Percentiles rank a stretch among this genome's conserved stretches.
Conservation (phyloP, 2,113 vertebrate genomes). For the Rhizomys pruinosus region DNA sequence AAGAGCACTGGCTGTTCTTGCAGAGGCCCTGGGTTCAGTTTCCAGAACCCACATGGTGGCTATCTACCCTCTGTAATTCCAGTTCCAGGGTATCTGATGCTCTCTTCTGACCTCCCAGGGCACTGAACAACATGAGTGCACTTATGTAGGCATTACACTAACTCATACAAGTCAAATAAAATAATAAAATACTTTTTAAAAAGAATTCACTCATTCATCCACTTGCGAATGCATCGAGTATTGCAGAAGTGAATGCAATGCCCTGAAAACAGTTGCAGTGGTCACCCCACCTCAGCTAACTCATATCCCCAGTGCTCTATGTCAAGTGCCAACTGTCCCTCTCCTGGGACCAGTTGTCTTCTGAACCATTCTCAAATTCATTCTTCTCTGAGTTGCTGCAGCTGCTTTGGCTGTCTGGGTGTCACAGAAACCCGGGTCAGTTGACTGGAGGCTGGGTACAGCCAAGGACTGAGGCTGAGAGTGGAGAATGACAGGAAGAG, state of each 20-base stretch:
- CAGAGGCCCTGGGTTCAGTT: no score
- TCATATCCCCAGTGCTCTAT: fast-evolving
- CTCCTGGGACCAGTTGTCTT: not conserved
- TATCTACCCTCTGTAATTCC: no score
- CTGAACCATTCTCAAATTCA: not conserved
- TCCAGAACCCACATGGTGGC: no score
- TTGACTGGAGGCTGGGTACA: not conserved
- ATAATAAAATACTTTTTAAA: no score
- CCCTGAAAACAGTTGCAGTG: not conserved
- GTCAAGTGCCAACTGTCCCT: not conserved
- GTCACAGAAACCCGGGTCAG: not conserved
- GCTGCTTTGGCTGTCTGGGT: not conserved
- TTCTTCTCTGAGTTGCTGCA: not conserved
- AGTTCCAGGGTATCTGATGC: no score
- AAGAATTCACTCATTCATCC: not conserved
- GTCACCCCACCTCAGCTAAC: not conserved
- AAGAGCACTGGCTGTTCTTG: no score
- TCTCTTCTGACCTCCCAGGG: no score
- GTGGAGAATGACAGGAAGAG: not conserved
- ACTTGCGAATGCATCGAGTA: not conserved
- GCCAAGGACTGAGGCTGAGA: not conserved
- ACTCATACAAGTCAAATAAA: no score
- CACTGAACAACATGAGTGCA: no score
- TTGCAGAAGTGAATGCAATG: not conserved
- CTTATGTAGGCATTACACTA: no score